phyloP scores from a whole-genome alignment of 2,113 vertebrate species.

The Rhea pennata region DNA sequence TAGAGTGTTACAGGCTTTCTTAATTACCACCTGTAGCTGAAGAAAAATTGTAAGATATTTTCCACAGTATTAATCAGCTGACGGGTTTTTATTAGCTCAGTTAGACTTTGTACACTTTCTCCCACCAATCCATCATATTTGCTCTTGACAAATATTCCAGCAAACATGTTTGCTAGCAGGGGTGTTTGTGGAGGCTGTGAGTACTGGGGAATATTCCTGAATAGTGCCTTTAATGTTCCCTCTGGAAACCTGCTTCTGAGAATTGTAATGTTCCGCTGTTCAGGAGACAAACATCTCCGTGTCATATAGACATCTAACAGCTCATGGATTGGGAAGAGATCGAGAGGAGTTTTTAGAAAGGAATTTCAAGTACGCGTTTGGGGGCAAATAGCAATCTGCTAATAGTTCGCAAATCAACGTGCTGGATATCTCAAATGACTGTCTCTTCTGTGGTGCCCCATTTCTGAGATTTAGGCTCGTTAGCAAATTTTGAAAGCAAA shows the following conservation, averaged over 20 bases:
- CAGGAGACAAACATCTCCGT: background rate
- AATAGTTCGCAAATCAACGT: conserved; percentile 49
- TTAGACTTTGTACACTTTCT: conserved; percentile 34
- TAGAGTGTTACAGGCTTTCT: background rate
- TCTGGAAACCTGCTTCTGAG: background rate
- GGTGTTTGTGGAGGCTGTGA: background rate
- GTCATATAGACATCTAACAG: conserved; percentile 25
- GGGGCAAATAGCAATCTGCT: conserved; percentile 45
- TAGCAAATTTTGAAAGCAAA: conserved; percentile 11
- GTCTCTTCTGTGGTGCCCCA: background rate
- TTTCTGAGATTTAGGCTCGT: conserved; percentile 16
- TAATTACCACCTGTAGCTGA: background rate
- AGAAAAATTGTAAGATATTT: background rate
- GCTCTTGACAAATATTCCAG: conserved; percentile 36
- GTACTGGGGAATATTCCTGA: conserved; percentile 31
- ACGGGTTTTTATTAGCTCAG: conserved; percentile 12
- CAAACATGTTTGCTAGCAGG: background rate
- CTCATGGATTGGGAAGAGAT: conserved; percentile 11
- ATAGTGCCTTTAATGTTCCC: conserved; percentile 34
- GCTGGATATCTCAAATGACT: background rate
- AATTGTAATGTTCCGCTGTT: conserved; percentile 4
- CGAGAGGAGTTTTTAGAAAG: conserved; percentile 37
- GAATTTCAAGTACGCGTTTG: conserved; percentile 49
- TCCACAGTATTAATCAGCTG: conserved; percentile 45
- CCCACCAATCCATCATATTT: conserved; percentile 1